Base-by-base conservation (phyloP, 2,113 vertebrate genomes). In the Uropsilus gracilis region DNA sequence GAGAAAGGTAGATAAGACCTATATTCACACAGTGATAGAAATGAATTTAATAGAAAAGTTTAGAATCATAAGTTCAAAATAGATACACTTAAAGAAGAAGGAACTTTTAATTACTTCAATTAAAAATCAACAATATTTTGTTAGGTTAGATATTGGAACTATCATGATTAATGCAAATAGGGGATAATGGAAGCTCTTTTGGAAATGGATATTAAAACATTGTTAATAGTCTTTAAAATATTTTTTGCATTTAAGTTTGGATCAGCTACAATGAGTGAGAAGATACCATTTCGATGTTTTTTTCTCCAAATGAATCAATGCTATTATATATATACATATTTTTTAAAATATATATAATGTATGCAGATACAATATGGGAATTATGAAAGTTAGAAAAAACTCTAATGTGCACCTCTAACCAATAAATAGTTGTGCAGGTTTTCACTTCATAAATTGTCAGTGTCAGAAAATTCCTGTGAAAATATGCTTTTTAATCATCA, bases 381-480 rank as follows among this genome's bases (percentile, higher is more conserved):
- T 44, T 50, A 77, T 28, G 44, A 55, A 92, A 80, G 12, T 69
- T 85, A 69, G 28, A 83, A 75, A 7, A 72, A 61, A 22, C 22
- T 63, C 11, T 81, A 89, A 42, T 2, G 4, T 69, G 14, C 5
- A 48, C 94, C 50, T 84, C 28, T 76, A 44, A 42, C 9, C 20
- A 20, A 85, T 92, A 76, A 87, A 44, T 18, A 86, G 22, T 66
- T 39, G 66, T 71, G 16, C 42, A 81, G 5, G 16, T 75, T 96
- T 28, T 91, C 28, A 66, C 26, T 64, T 2, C 44, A 83, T 6
- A 66, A 72, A 88, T 57, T 68, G 13, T 3, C 3, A 16, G 28
- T 86, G 78, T 46, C 17, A 84, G 30, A 92, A 86, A 80, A 86
- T 71, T 53, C 86, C 26, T 89, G 34, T 59, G 30, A 59, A 95